A percentile compares a stretch with the other conserved stretches of the same genome.
Conservation (phyloP, 1,140 invertebrate species). For the Meloidogyne floridensis region DNA sequence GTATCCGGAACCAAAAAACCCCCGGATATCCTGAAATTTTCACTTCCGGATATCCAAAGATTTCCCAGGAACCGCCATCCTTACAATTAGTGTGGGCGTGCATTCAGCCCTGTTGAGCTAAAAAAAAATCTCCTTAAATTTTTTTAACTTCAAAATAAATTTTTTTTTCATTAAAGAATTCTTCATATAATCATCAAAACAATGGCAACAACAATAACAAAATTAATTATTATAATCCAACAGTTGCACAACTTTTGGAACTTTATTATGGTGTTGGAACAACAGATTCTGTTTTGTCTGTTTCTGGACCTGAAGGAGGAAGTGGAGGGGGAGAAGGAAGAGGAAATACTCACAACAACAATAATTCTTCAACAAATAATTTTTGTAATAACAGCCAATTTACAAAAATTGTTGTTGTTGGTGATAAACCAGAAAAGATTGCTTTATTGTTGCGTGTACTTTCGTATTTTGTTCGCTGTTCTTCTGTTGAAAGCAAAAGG, state of each 20-base stretch:
- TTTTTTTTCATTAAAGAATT: slow-evolving; percentile 34
- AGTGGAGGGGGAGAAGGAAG: no score
- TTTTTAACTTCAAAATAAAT: neutral
- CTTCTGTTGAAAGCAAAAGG: slow-evolving; percentile 42
- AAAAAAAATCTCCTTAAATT: neutral
- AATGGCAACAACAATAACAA: neutral
- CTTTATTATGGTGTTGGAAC: slow-evolving; percentile 40
- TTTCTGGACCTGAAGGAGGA: neutral
- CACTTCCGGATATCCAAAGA: no score
- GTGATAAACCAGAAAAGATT: slow-evolving; percentile 39
- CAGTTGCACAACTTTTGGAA: slow-evolving; percentile 45
- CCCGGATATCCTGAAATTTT: no score
- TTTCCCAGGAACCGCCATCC: no score
- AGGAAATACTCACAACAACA: neutral
- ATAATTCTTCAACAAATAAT: neutral
- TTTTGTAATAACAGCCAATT: slow-evolving; percentile 7
- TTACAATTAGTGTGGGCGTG: no score
- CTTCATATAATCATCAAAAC: slow-evolving; percentile 23
- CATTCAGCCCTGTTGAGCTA: no score
- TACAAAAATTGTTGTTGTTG: slow-evolving; percentile 47
- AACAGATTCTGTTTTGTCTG: slow-evolving; percentile 1
- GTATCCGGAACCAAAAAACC: no score
- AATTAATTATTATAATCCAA: slow-evolving; percentile 43
- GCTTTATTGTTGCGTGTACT: slow-evolving; percentile 41
- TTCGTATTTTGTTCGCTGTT: slow-evolving; percentile 50